Evolutionary conservation across 2,888 invertebrate species (phyloP).

Genomic region (Apoda limacodes): DNA sequence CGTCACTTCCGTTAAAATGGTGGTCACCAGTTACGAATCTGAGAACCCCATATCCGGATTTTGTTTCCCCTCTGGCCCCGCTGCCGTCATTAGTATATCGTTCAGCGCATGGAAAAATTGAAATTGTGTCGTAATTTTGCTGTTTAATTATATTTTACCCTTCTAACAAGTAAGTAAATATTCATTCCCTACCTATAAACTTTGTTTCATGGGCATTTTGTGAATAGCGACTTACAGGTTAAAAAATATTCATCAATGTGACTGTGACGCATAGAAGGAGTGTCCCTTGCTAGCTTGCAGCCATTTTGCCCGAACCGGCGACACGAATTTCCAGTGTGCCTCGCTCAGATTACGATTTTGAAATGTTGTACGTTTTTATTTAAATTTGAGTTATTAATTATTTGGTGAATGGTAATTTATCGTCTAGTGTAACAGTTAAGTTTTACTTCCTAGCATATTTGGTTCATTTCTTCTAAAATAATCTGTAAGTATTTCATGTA

Average conservation of each 20-base stretch:
- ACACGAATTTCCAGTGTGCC: conserved; percentile 61
- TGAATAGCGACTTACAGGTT: conserved; percentile 39
- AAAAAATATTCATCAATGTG: conserved; percentile 33
- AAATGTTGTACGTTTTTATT: conserved; percentile 20
- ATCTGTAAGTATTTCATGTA: too few relatives aligned
- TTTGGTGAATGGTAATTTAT: too few relatives aligned
- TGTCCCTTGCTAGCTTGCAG: conserved; percentile 68
- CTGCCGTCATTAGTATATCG: conserved; percentile 68
- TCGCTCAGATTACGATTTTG: background rate
- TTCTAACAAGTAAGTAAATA: conserved; percentile 67
- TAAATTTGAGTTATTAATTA: too few relatives aligned
- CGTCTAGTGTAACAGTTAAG: too few relatives aligned
- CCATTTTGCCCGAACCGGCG: conserved; percentile 69
- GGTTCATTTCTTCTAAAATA: too few relatives aligned
- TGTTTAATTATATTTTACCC: conserved; percentile 67
- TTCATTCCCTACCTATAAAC: conserved; percentile 42
- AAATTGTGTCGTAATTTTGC: conserved; percentile 65
- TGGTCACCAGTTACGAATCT: too few relatives aligned
- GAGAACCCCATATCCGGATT: conserved; percentile 70
- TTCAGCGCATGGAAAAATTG: conserved; percentile 68
- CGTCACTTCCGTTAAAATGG: too few relatives aligned
- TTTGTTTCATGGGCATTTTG: conserved; percentile 33
- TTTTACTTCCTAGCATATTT: too few relatives aligned
- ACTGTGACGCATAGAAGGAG: conserved; percentile 74
- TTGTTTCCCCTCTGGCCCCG: conserved; percentile 68